Evolutionary conservation across 2,113 vertebrate genomes (phyloP).

Genomic region (Oceanites oceanicus): DNA sequence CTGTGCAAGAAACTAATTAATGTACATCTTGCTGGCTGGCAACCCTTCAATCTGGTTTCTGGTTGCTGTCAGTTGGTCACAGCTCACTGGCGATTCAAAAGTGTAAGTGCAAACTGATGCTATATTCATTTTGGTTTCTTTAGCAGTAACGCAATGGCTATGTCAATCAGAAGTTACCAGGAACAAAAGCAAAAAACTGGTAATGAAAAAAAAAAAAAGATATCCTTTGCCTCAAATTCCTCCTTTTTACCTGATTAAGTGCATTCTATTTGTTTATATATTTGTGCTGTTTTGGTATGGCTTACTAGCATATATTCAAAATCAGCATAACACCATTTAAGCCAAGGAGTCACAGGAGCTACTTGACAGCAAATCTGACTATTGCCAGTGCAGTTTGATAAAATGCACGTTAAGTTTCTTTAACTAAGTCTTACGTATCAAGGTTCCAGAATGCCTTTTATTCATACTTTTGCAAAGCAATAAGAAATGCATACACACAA

Average conservation of each 20-base stretch:
- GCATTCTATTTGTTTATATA: neutral
- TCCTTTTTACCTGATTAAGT: neutral
- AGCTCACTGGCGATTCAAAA: constrained; percentile 1
- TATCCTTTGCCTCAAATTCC: neutral
- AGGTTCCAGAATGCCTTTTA: neutral
- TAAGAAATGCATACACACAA: neutral
- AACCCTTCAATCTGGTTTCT: constrained; percentile 6
- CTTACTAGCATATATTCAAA: neutral
- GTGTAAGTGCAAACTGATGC: neutral
- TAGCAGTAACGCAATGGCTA: neutral
- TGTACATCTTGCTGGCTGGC: neutral
- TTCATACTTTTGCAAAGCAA: neutral
- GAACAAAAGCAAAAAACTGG: constrained; percentile 24
- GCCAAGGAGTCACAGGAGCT: neutral
- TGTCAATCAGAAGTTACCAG: constrained; percentile 43
- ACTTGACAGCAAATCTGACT: neutral
- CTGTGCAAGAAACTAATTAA: constrained; percentile 20
- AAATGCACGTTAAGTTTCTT: neutral
- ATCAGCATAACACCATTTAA: neutral
- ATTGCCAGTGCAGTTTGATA: neutral
- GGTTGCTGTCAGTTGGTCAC: constrained; percentile 43
- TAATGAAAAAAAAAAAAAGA: constrained; percentile 1
- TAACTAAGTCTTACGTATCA: neutral
- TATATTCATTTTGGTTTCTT: constrained; percentile 21
- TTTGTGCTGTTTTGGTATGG: neutral